Conservation (phyloP, 2,113 vertebrate species). For the Apaloderma vittatum region DNA sequence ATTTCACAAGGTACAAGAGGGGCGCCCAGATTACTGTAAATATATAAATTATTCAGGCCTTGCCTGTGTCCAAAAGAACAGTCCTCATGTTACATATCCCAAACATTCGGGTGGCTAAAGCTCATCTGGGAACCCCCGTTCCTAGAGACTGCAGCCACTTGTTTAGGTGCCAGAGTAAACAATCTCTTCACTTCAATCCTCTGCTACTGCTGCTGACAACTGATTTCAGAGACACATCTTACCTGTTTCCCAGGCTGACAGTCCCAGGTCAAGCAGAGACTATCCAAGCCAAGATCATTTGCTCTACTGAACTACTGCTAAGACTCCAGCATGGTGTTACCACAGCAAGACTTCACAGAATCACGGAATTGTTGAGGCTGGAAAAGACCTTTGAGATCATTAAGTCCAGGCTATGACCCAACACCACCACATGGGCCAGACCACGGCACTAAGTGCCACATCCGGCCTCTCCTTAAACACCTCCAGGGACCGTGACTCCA, state of each 20-base stretch:
- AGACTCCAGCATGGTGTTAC: background rate
- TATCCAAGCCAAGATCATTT: background rate
- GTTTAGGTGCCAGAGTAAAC: background rate
- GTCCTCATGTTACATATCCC: rapidly evolving
- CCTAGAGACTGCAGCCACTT: background rate
- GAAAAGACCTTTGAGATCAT: too few relatives aligned
- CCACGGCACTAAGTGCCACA: too few relatives aligned
- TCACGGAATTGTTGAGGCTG: too few relatives aligned
- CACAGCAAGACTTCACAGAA: background rate
- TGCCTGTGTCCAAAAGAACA: background rate
- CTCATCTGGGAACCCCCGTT: background rate
- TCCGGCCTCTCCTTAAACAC: too few relatives aligned
- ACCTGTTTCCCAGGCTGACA: background rate
- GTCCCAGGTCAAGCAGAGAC: background rate
- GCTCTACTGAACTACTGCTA: background rate
- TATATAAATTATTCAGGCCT: background rate
- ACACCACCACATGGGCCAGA: too few relatives aligned
- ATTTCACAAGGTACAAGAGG: background rate
- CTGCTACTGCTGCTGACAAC: background rate
- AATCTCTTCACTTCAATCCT: background rate
- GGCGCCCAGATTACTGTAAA: background rate
- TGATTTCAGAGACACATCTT: background rate
- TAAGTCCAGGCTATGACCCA: too few relatives aligned
- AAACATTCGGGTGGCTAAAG: background rate
- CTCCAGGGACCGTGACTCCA: too few relatives aligned